Percentiles rank a stretch among this genome's conserved stretches.
Evolutionary conservation across 2,113 vertebrate genomes (phyloP).

Genomic region (Thymallus thymallus): DNA sequence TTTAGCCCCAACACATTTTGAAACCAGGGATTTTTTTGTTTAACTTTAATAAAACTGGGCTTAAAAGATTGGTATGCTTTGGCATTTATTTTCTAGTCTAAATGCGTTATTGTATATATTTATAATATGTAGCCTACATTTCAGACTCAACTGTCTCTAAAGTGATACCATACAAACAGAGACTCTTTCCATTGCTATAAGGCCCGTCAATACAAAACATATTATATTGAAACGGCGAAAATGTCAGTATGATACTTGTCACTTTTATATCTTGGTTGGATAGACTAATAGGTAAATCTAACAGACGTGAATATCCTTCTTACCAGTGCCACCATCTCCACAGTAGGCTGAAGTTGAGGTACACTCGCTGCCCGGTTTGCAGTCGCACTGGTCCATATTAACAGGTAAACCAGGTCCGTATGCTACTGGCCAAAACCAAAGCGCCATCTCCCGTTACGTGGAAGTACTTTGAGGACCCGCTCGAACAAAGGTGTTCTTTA

Average conservation of each 20-base stretch:
- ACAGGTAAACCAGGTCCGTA: background rate
- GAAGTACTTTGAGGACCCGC: background rate
- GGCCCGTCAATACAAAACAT: too few species aligned
- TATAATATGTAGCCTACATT: background rate
- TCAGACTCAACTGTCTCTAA: background rate
- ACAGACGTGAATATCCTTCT: background rate
- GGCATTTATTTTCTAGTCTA: too few species aligned
- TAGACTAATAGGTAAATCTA: background rate
- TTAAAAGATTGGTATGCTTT: too few species aligned
- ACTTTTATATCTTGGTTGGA: background rate
- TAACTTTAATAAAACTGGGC: background rate
- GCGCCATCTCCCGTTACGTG: background rate
- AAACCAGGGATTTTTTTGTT: background rate
- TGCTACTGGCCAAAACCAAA: background rate
- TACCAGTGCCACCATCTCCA: background rate
- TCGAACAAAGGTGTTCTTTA: too few species aligned
- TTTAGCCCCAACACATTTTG: background rate
- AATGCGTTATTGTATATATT: background rate
- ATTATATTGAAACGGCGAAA: too few species aligned
- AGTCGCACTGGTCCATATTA: constrained; percentile 64
- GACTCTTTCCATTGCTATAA: too few species aligned
- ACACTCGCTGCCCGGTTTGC: constrained; percentile 37
- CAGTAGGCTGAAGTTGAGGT: constrained; percentile 11
- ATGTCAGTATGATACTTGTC: background rate
- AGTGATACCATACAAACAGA: too few species aligned